phyloP scores from a whole-genome alignment of 2,797 vertebrate species.

The Ceryle rudis region DNA sequence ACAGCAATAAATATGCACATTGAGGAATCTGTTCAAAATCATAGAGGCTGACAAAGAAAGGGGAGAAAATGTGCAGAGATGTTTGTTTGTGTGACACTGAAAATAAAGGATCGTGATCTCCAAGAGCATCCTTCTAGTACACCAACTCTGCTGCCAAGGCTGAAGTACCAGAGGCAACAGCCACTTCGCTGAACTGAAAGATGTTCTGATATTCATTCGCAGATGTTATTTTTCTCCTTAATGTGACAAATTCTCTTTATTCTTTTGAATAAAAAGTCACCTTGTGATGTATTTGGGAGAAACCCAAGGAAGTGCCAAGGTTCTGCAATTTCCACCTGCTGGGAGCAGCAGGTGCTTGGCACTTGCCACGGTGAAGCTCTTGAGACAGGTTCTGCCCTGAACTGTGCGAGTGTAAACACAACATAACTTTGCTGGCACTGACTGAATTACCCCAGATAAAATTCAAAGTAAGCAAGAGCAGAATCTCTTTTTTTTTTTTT shows the following conservation, averaged over 20 bases:
- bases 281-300: background rate
- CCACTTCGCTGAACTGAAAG: background rate
- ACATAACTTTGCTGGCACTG: background rate
- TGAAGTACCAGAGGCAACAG: background rate
- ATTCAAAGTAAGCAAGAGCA: background rate
- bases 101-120: background rate
- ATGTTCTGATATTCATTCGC: background rate
- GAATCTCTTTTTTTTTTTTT: background rate
- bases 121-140: background rate
- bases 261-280: constrained; percentile 10
- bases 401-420: background rate
- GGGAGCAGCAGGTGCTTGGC: background rate
- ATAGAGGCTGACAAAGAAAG: background rate
- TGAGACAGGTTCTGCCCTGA: background rate
- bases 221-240: constrained; percentile 15
- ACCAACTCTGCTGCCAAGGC: background rate
- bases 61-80: background rate
- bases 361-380: background rate
- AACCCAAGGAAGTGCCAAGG: constrained; percentile 17
- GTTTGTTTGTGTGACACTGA: background rate
- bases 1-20: constrained; percentile 1
- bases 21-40: background rate
- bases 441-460: background rate
- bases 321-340: constrained; percentile 13
- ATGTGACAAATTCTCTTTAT: background rate